These are phyloP conservation scores for Ceuthmochares aereus DNA, from an alignment of 2,113 vertebrate species.

Conservation along the genomic window DNA sequence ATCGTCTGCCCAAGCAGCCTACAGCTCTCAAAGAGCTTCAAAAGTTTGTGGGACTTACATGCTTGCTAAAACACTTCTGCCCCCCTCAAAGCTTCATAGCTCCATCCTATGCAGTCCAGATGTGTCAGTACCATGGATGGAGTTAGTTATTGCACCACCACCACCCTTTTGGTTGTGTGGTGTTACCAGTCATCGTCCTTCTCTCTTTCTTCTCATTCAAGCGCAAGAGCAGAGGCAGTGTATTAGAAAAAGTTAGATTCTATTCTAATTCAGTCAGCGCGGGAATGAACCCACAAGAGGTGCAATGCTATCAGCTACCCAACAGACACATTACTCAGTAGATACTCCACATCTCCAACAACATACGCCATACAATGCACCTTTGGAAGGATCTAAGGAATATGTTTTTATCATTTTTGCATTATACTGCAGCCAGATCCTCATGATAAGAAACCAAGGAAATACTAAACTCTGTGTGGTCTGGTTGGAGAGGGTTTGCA, in stretches of 20 bases:
- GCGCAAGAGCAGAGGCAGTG: not conserved
- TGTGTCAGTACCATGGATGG: not conserved
- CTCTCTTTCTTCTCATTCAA: not conserved
- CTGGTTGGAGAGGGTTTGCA: not conserved
- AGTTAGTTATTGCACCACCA: not conserved
- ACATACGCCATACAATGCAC: not conserved
- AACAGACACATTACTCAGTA: not conserved
- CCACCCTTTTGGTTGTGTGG: not conserved
- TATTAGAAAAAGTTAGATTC: not conserved
- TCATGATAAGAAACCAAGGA: not conserved
- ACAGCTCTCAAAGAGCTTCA: slow-evolving; percentile 18
- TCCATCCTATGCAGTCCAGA: not conserved
- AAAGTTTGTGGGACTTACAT: not conserved
- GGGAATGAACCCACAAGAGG: not conserved
- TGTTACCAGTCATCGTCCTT: not conserved
- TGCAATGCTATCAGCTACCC: not conserved
- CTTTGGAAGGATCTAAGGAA: not conserved
- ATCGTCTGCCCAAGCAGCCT: not conserved
- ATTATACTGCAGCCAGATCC: not conserved
- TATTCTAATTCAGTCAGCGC: not conserved
- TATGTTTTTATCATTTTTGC: not conserved
- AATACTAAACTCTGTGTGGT: not conserved
- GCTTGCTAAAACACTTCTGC: not conserved
- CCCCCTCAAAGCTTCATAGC: not conserved
- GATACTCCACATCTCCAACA: not conserved